Conservation (phyloP, 2,113 vertebrate species). For the Agelaius tricolor region DNA sequence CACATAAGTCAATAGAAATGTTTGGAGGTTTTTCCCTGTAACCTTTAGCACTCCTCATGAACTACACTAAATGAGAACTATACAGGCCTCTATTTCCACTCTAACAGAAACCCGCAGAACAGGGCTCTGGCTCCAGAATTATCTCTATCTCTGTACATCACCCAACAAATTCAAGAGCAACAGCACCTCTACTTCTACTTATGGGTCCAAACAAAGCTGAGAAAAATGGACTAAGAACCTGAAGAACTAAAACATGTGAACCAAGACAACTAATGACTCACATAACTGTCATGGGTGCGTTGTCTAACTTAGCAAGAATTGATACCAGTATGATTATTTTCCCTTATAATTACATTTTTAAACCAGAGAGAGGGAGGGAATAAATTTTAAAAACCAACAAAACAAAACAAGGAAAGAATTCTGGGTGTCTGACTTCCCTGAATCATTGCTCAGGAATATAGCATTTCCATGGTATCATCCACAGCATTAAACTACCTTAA, state of each 20-base stretch:
- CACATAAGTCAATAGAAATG: not conserved
- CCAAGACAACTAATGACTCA: not conserved
- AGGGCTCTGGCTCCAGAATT: not conserved
- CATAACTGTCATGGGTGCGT: not conserved
- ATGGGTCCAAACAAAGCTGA: not conserved
- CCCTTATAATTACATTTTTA: not conserved
- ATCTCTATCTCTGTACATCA: not conserved
- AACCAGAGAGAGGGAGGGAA: not conserved
- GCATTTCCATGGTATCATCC: not conserved
- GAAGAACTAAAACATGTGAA: not conserved
- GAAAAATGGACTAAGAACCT: not conserved
- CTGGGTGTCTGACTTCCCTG: not conserved
- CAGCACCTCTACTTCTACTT: not conserved
- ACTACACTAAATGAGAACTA: not conserved
- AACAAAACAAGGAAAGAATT: not conserved
- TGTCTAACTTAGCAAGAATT: not conserved
- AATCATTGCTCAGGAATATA: not conserved
- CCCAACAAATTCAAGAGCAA: not conserved
- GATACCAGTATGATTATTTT: not conserved
- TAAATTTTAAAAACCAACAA: not conserved
- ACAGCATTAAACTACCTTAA: constrained; percentile 78
- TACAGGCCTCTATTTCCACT: not conserved
- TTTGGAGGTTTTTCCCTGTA: not conserved
- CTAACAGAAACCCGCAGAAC: not conserved
- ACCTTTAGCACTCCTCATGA: not conserved